phyloP scores from a whole-genome alignment of 92 coral and sea anemone species.

The Porites divaricata region DNA sequence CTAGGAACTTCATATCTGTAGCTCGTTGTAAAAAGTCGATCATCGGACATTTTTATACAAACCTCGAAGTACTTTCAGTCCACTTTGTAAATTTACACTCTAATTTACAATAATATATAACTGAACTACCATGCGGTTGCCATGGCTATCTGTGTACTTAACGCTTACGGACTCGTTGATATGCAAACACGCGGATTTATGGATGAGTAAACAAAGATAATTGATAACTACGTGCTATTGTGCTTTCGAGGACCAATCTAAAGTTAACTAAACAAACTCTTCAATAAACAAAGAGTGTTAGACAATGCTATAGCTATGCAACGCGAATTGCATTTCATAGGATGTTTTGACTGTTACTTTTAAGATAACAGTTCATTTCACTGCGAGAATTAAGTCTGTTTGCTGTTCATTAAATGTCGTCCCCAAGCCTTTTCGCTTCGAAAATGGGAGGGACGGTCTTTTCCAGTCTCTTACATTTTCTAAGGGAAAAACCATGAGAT shows the following conservation, averaged over 20 bases:
- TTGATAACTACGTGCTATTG: constrained; percentile 17
- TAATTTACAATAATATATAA: constrained; percentile 13
- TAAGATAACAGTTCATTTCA: no score
- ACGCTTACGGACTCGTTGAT: constrained; percentile 8
- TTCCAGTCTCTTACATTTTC: no score
- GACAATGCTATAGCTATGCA: no score
- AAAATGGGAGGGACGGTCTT: no score
- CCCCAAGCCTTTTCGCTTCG: no score
- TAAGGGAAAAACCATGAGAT: no score
- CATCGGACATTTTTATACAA: constrained; percentile 52
- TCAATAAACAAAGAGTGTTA: neutral
- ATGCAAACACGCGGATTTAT: constrained; percentile 27
- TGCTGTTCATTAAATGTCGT: no score
- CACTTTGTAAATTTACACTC: neutral
- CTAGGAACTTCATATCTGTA: constrained; percentile 69
- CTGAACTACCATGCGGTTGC: constrained; percentile 12
- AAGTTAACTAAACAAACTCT: constrained; percentile 10
- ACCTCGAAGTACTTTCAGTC: no score
- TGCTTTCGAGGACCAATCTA: constrained; percentile 8
- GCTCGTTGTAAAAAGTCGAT: constrained; percentile 72
- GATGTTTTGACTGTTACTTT: no score
- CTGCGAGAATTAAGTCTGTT: no score
- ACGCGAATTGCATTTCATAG: no score
- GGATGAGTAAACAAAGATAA: constrained; percentile 20
- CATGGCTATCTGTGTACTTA: constrained; percentile 11